Evolutionary conservation across 2,888 invertebrate genomes (phyloP), one percentile per base, ranked within the genome.

Genomic region (Melieria picta): DNA sequence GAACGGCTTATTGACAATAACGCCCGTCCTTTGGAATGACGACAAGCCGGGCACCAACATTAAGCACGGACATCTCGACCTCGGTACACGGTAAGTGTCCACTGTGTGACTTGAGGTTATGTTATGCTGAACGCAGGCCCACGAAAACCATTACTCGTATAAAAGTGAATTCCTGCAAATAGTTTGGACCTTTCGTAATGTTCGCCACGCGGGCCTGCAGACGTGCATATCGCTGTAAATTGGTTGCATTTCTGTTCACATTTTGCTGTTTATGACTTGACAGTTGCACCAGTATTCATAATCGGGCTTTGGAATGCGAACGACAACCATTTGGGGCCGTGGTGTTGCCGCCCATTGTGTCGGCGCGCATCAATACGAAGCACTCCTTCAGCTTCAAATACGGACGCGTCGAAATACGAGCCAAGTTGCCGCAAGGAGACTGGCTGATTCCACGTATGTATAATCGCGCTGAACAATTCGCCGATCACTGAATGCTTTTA

Each of bases 371-470:
- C 52, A 90, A 89, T 48, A 91, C 91, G 0, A 91, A 90, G 77
- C 85, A 89, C 46, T 86, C 86, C 0, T 92, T 94, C 77, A 89
- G 89, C 7, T 94, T 94, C 79, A 89, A 89, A 11, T 94, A 92
- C 80, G 94, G 94, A 6, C 89, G 87, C 65, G 87, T 94, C 30
- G 90, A 91, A 78, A 87, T 94, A 1, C 88, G 90, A 55, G 94
- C 94, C 0, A 93, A 92, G 83, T 80, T 94, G 48, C 94, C 94
- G 0, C 88, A 88, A 74, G 94, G 94, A 6, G 92, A 94, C 81
- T 94, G 94, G 94, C 87, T 94, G 16, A 90, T 92, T 83, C 94
- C 94, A 74, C 89, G 94, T 94, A 87, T 56, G 43, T 57, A 13
- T 47, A 16, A n/a, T 16, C 11, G 4, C n/a, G 11, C 46, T 43